Conservation (phyloP, 2,888 invertebrate species). For the Parochlus steinenii region DNA sequence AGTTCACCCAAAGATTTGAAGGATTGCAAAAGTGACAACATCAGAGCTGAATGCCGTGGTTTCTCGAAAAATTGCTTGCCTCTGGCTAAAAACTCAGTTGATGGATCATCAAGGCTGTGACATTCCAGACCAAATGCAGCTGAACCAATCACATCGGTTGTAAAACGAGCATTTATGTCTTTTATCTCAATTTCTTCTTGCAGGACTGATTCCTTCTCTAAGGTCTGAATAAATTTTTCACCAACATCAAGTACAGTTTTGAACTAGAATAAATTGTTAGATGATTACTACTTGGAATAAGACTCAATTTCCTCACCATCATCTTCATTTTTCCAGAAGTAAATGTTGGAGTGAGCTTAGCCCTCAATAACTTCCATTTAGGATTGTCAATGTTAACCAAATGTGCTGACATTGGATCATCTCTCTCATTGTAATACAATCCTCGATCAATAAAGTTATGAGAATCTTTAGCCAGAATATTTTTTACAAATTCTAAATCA, state of each 20-base stretch:
- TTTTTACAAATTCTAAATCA: constrained; percentile 15
- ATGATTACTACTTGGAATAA: too few species aligned
- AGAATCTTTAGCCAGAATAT: too few species aligned
- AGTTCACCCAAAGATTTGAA: neutral
- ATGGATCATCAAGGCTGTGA: constrained; percentile 21
- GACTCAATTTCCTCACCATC: too few species aligned
- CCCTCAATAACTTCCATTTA: constrained; percentile 16
- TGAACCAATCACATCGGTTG: constrained; percentile 19
- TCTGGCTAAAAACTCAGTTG: constrained; percentile 25
- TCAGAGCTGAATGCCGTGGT: constrained; percentile 1
- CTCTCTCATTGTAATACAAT: constrained; percentile 14
- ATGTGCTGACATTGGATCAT: constrained; percentile 13
- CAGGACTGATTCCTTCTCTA: constrained; percentile 4
- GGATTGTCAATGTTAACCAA: constrained; percentile 16
- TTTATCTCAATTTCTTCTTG: constrained; percentile 14
- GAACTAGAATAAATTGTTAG: too few species aligned
- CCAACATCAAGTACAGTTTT: constrained; percentile 19
- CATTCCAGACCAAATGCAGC: constrained; percentile 31
- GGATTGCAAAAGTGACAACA: neutral
- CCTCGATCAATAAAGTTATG: constrained; percentile 19
- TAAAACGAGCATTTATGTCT: constrained; percentile 14
- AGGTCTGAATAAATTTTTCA: constrained; percentile 12
- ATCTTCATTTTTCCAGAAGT: too few species aligned
- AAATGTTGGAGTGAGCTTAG: neutral
- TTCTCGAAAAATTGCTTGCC: constrained; percentile 10